A percentile compares a stretch with the other conserved stretches of the same genome.
These are phyloP conservation scores for Melitaea athalia DNA, from an alignment of 2,888 invertebrate species.

Conservation along the genomic window DNA sequence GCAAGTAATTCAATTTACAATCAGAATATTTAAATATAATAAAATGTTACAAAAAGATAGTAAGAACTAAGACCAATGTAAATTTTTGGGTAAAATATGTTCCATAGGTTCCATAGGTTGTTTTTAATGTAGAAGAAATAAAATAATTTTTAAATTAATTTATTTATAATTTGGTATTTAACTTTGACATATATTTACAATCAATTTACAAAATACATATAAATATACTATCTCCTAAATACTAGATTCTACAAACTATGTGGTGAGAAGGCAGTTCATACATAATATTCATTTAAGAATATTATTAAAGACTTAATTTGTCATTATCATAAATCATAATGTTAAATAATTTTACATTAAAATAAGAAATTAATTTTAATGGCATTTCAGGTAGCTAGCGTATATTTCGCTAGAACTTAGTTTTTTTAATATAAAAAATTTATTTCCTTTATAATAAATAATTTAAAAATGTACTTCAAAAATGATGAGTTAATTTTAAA, in stretches of 20 bases:
- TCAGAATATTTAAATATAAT: too few species aligned
- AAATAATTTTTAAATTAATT: slow-evolving; percentile 37
- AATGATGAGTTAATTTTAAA: not conserved
- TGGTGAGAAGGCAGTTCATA: slow-evolving; percentile 5
- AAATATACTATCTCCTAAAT: slow-evolving; percentile 8
- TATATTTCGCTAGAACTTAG: not conserved
- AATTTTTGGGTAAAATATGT: too few species aligned
- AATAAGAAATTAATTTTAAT: slow-evolving; percentile 8
- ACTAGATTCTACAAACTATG: not conserved
- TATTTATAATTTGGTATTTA: slow-evolving; percentile 51
- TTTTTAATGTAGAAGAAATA: not conserved
- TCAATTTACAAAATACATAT: slow-evolving; percentile 41
- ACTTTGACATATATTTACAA: slow-evolving; percentile 51
- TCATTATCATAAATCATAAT: not conserved
- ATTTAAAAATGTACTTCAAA: not conserved
- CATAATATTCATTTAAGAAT: not conserved
- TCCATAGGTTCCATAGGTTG: too few species aligned
- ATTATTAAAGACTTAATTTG: not conserved
- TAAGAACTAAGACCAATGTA: too few species aligned
- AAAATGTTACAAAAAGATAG: too few species aligned
- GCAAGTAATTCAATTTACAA: too few species aligned
- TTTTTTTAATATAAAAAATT: not conserved
- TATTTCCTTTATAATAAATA: not conserved
- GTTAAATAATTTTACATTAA: slow-evolving; percentile 8
- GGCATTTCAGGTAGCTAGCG: slow-evolving; percentile 8